phyloP scores from a whole-genome alignment of 2,888 invertebrate species.

The Sepiola atlantica region DNA sequence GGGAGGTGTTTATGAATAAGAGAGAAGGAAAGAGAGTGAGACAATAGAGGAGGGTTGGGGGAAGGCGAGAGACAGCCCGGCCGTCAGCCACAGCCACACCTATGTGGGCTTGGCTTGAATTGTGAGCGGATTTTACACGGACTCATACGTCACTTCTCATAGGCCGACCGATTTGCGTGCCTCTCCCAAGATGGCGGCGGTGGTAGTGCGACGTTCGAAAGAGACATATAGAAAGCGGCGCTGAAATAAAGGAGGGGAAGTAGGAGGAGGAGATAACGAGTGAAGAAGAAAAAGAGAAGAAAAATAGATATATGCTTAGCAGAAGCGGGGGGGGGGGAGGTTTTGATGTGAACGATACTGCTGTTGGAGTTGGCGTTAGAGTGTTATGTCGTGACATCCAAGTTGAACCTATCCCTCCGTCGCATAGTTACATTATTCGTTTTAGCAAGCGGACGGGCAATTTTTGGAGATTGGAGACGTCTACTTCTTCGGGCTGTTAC shows the following conservation, averaged over 20 bases:
- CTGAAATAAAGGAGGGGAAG: neutral
- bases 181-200: neutral
- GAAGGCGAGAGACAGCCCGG: neutral
- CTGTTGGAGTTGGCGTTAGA: neutral
- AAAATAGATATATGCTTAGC: neutral
- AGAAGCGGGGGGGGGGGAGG: neutral
- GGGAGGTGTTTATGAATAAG: neutral
- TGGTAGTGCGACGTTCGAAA: neutral
- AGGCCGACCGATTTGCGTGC: neutral
- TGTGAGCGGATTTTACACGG: neutral
- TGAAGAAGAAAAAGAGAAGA: neutral
- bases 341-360: neutral
- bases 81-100: neutral
- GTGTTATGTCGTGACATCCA: neutral
- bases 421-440: neutral
- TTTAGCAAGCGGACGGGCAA: neutral
- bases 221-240: neutral
- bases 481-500: slow-evolving; percentile 19
- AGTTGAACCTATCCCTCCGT: neutral
- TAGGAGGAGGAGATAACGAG: neutral
- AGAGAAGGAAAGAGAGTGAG: too few relatives aligned
- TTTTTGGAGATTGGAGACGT: neutral
- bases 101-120: slow-evolving; percentile 20
- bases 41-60: accelerated
- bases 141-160: neutral